Evolutionary conservation across 2,888 invertebrate species (phyloP).

Genomic region (Pachycephus smyrnensis): DNA sequence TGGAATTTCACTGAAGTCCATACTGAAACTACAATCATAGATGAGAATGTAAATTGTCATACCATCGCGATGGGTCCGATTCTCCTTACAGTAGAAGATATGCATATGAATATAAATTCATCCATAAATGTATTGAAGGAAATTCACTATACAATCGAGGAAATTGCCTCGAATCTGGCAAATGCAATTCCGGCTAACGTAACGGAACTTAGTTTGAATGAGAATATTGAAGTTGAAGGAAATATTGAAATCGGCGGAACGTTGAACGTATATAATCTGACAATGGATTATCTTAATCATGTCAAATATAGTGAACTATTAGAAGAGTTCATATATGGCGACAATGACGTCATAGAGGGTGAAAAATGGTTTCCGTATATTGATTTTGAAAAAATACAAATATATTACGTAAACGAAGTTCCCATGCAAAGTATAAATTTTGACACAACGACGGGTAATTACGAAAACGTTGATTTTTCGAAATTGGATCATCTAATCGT

Average conservation of each 20-base stretch:
- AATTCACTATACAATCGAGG: conserved; percentile 25
- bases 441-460: conserved; percentile 47
- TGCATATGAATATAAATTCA: conserved; percentile 20
- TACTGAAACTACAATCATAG: conserved; percentile 28
- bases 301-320: conserved; percentile 45
- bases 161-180: conserved; percentile 34
- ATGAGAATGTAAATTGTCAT: conserved; percentile 25
- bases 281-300: conserved; percentile 52
- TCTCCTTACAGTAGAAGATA: conserved; percentile 27
- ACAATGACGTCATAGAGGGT: conserved; percentile 35
- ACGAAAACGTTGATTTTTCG: conserved; percentile 39
- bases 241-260: conserved; percentile 53
- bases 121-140: conserved; percentile 21
- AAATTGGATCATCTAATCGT: conserved; percentile 39
- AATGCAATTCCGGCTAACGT: conserved; percentile 23
- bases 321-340: conserved; percentile 46
- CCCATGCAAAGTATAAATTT: conserved; percentile 50
- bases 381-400: conserved; percentile 44
- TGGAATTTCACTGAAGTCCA: conserved; percentile 40
- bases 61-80: conserved; percentile 32
- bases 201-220: conserved; percentile 25
- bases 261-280: conserved; percentile 48
- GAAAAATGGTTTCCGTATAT: conserved; percentile 42
- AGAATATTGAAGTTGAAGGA: conserved; percentile 57
- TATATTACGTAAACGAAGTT: conserved; percentile 54